A percentile compares a stretch with the other conserved stretches of the same genome.
Conservation (phyloP, 2,888 invertebrate species). For the Eupeodes luniger region DNA sequence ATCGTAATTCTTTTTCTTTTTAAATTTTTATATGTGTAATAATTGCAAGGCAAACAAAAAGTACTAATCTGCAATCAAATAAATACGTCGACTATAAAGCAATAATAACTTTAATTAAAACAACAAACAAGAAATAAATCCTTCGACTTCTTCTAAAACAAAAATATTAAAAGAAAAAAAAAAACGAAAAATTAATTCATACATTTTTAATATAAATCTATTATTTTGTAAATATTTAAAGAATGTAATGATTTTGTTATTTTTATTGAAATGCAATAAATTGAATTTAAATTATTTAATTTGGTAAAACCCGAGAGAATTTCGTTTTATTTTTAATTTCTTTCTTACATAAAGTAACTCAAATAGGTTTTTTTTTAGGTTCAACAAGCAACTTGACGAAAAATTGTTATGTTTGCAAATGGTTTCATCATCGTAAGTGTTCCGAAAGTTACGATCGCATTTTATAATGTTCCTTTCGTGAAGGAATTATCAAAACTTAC, state of each 20-base stretch:
- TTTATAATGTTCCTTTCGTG: too few species aligned
- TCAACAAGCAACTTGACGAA: too few species aligned
- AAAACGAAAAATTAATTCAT: constrained; percentile 14
- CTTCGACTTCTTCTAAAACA: constrained; percentile 49
- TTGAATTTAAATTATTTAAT: constrained; percentile 60
- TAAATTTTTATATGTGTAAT: constrained; percentile 23
- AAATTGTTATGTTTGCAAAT: too few species aligned
- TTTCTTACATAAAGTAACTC: not conserved
- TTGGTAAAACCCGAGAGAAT: constrained; percentile 35
- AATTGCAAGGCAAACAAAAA: not conserved
- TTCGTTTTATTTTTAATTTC: not conserved
- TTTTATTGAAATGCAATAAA: constrained; percentile 64
- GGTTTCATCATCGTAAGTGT: too few species aligned
- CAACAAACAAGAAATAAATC: not conserved
- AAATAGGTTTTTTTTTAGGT: not conserved
- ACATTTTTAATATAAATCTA: constrained; percentile 57
- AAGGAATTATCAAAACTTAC: too few species aligned
- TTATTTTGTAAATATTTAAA: constrained; percentile 63
- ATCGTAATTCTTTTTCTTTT: not conserved
- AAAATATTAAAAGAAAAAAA: constrained; percentile 51
- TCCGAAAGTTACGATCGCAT: too few species aligned
- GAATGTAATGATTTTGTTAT: constrained; percentile 56
- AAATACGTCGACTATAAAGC: constrained; percentile 51
- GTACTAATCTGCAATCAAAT: constrained; percentile 43
- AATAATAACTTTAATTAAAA: constrained; percentile 46